Base-by-base conservation (phyloP, 2,888 invertebrate genomes). In the Oxycera nigricornis region DNA sequence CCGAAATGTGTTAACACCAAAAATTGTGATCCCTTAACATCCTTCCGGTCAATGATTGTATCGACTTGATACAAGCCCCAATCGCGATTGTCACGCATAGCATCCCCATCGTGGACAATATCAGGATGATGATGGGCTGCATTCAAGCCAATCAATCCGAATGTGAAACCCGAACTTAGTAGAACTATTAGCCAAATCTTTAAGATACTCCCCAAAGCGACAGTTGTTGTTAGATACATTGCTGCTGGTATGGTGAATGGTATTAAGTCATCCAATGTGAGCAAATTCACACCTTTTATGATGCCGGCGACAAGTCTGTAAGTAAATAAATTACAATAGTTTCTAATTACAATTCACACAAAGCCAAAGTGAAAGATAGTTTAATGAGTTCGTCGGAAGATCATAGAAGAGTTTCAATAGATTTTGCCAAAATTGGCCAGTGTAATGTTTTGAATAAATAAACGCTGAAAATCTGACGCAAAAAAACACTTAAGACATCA, bases 101-200 rank as follows among this genome's bases (percentile, higher is more conserved):
- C 84, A 82, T 94, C 94, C 1, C 93, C 93, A 80, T 93, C 93
- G 81, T 94, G 94, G 80, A 91, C 91, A 74, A 93, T 91, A 35
- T 89, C 89, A 0, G 94, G 93, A 82, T 94, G 92, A 81, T 94
- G 93, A 85, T 94, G 94, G 1, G 91, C 92, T 0, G 92, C 93
- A 81, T 90, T 92, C 0, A 92, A 80, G 1, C 90, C 93, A 74
- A 92, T 89, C 1, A 88, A 79, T 14, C 84, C 86, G 80, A 94
- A 92, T 0, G 88, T 79, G 55, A 90, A 87, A 78, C 92, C 91
- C 1, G 87, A 86, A 0, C 88, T 81, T 24, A 88, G 79, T 28
- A 88, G 82, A 20, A 91, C 87, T 77, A 87, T 82, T 0, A 89
- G 76, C 90, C 91, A 93, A 52, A 79, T 80, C 57, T 81, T 80